These are phyloP conservation scores for Phalera bucephala DNA, from an alignment of 2,888 invertebrate species.

Conservation along the genomic window DNA sequence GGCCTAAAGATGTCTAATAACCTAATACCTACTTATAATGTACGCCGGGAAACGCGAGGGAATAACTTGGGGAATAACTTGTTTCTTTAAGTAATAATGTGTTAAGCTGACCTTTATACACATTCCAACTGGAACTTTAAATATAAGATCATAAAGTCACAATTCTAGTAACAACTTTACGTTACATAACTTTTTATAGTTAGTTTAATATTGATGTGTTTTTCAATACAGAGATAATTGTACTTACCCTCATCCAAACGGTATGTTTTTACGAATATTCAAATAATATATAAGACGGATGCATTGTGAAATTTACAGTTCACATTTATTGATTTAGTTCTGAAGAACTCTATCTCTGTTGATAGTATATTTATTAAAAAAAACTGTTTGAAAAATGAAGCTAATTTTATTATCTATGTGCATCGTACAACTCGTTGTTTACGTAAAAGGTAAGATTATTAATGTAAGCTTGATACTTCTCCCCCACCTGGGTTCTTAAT, in stretches of 20 bases:
- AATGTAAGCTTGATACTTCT: too few species aligned
- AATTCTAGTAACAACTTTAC: too few species aligned
- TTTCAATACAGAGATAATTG: neutral
- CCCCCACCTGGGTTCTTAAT: too few species aligned
- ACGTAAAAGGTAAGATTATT: conserved; percentile 16
- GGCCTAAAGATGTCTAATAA: too few species aligned
- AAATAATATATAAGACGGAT: neutral
- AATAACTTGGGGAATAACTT: too few species aligned
- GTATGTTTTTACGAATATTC: neutral
- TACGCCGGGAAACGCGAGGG: neutral
- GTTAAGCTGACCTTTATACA: too few species aligned
- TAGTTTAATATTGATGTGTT: neutral
- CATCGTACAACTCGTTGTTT: conserved; percentile 13
- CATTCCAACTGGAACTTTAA: too few species aligned
- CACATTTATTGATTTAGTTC: neutral
- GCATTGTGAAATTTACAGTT: neutral
- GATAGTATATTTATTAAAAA: neutral
- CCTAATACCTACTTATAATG: too few species aligned
- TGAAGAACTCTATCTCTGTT: neutral
- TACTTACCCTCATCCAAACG: conserved; percentile 1
- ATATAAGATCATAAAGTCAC: too few species aligned
- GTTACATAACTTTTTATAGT: too few species aligned
- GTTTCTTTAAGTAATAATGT: too few species aligned
- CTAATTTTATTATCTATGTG: conserved; percentile 3
- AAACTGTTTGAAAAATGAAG: neutral